These are phyloP conservation scores for Hypercompe scribonia DNA, from an alignment of 2,888 invertebrate genomes.

Conservation along the genomic window DNA sequence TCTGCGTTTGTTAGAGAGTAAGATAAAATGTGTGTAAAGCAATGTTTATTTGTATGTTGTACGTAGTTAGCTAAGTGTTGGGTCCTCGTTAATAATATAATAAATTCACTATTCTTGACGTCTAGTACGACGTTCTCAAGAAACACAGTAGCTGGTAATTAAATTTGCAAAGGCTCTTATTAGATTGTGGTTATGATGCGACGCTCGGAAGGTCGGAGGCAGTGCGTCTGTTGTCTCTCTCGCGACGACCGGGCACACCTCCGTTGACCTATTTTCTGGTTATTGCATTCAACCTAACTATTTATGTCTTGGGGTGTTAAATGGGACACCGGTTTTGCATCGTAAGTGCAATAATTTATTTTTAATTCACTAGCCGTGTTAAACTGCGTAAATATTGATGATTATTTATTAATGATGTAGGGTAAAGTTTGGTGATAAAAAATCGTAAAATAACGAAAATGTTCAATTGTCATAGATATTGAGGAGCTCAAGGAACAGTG, in stretches of 20 bases:
- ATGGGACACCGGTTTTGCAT: conserved; percentile 77
- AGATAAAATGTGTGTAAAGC: conserved; percentile 64
- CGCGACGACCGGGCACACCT: conserved; percentile 83
- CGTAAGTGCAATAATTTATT: conserved; percentile 65
- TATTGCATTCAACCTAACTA: conserved; percentile 84
- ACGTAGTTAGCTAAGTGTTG: conserved; percentile 48
- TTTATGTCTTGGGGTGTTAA: conserved; percentile 81
- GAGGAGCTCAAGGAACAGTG: conserved; percentile 27
- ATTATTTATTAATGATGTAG: conserved; percentile 20
- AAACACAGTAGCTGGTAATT: conserved; percentile 51
- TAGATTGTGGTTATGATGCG: conserved; percentile 64
- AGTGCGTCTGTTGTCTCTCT: conserved; percentile 75
- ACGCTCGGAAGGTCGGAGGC: conserved; percentile 62
- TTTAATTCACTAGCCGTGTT: conserved; percentile 43
- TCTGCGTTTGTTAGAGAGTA: conserved; percentile 70
- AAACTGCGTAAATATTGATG: conserved; percentile 26
- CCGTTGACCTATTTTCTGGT: conserved; percentile 86
- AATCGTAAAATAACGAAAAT: conserved; percentile 33
- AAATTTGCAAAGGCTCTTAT: conserved; percentile 68
- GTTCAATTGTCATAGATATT: conserved; percentile 47
- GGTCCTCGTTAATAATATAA: conserved; percentile 36
- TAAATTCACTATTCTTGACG: conserved; percentile 46
- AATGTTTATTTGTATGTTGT: conserved; percentile 57
- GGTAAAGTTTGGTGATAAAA: conserved; percentile 28
- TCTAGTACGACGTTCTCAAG: conserved; percentile 45